Evolutionary conservation across 2,797 vertebrate genomes (phyloP).

Genomic region (Pseudomugil tenellus): DNA sequence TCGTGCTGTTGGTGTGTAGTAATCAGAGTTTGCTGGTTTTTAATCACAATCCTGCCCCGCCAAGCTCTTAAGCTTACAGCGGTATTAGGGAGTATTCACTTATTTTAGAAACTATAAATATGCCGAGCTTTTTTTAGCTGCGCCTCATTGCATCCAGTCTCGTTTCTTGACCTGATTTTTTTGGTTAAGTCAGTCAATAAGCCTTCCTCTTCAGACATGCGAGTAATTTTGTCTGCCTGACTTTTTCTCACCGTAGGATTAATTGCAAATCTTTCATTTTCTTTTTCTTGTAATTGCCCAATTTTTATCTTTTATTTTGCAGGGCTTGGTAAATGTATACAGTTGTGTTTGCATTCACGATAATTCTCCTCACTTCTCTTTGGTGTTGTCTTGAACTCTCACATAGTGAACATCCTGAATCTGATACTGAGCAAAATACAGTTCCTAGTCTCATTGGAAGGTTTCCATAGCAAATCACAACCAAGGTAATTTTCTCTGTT

Average conservation of each 20-base stretch:
- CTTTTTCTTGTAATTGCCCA: neutral
- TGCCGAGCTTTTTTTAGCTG: conserved; percentile 37
- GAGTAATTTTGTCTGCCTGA: neutral
- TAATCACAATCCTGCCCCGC: conserved; percentile 61
- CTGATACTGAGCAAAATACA: neutral
- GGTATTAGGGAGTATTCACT: conserved; percentile 59
- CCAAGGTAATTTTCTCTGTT: conserved; percentile 24
- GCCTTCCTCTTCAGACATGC: conserved; percentile 9
- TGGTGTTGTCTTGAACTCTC: conserved; percentile 13
- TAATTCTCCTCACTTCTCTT: conserved; percentile 9
- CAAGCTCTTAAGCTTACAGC: conserved; percentile 62
- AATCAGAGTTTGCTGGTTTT: conserved; percentile 71
- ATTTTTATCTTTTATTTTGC: conserved; percentile 15
- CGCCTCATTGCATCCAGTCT: conserved; percentile 20
- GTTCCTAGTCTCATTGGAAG: conserved; percentile 3
- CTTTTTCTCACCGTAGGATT: conserved; percentile 29
- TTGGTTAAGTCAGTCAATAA: conserved; percentile 33
- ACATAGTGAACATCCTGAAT: conserved; percentile 1
- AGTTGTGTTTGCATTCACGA: conserved; percentile 20
- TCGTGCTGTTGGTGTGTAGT: conserved; percentile 45
- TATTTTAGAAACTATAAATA: conserved; percentile 68
- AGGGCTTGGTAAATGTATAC: conserved; percentile 28
- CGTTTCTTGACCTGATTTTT: conserved; percentile 34
- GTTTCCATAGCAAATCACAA: conserved; percentile 1
- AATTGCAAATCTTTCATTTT: conserved; percentile 26